Percentiles rank a stretch among this genome's conserved stretches.
phyloP scores from a whole-genome alignment of 2,113 vertebrate genomes.

The Dasyurus viverrinus region DNA sequence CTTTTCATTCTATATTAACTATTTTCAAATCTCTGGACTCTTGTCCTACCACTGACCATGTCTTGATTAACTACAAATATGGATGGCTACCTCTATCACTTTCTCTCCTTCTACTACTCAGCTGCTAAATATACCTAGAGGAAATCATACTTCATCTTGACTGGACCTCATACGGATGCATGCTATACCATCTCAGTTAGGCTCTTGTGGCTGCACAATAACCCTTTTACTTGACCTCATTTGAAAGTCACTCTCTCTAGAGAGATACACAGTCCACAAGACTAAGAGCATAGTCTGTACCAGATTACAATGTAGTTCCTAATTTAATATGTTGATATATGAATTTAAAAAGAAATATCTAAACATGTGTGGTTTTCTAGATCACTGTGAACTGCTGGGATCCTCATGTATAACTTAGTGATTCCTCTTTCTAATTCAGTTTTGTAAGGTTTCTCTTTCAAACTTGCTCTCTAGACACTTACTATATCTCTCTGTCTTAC shows the following conservation, averaged over 20 bases:
- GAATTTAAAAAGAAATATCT: not conserved
- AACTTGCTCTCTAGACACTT: not conserved
- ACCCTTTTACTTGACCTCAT: not conserved
- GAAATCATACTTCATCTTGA: not conserved
- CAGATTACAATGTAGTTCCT: not conserved
- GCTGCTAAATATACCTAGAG: not conserved
- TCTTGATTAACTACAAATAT: not conserved
- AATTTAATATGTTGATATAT: not conserved
- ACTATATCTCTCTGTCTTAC: not conserved
- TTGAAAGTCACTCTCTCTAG: not conserved
- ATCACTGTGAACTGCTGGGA: not conserved
- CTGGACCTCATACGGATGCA: not conserved
- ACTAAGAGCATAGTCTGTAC: not conserved
- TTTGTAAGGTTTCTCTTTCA: not conserved
- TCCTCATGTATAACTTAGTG: not conserved
- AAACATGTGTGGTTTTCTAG: not conserved
- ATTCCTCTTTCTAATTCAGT: not conserved
- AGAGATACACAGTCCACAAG: not conserved
- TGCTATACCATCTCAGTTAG: not conserved
- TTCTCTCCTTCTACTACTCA: not conserved
- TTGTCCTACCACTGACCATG: not conserved
- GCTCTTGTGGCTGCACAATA: not conserved
- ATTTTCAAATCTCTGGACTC: not conserved
- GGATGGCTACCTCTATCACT: not conserved
- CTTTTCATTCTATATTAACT: not conserved